Conservation (phyloP, 2,797 vertebrate genomes). For the Intellagama lesueurii region DNA sequence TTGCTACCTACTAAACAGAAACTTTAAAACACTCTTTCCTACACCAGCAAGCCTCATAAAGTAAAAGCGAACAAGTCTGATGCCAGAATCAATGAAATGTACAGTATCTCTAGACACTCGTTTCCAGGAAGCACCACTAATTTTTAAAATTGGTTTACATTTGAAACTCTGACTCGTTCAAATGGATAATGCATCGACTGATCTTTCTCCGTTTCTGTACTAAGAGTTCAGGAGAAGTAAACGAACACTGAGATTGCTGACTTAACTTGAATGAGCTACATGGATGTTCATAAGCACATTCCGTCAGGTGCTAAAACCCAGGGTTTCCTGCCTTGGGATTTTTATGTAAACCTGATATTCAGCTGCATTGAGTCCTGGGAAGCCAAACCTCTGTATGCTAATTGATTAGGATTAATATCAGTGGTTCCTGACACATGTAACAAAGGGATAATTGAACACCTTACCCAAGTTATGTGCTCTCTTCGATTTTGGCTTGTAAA, state of each 20-base stretch:
- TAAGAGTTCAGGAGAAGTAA: neutral
- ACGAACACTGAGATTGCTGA: neutral
- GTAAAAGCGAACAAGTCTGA: too few relatives aligned
- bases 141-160: neutral
- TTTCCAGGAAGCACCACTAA: neutral
- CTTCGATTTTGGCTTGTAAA: slow-evolving; percentile 31
- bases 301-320: neutral
- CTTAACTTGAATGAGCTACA: neutral
- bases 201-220: neutral
- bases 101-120: neutral
- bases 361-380: slow-evolving; percentile 7
- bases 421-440: neutral
- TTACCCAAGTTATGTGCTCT: neutral
- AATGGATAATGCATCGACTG: neutral
- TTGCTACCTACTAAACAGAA: neutral
- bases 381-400: slow-evolving; percentile 14
- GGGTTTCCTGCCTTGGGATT: slow-evolving; percentile 8
- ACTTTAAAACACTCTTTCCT: neutral
- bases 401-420: slow-evolving; percentile 23
- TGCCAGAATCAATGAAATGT: neutral
- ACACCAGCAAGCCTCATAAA: too few relatives aligned
- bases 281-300: neutral
- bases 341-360: slow-evolving; percentile 7
- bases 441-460: slow-evolving; percentile 12
- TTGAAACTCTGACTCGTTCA: neutral